A percentile compares a stretch with the other conserved stretches of the same genome.
Evolutionary conservation across 2,113 vertebrate species (phyloP).

Genomic region (Pangasianodon hypophthalmus): DNA sequence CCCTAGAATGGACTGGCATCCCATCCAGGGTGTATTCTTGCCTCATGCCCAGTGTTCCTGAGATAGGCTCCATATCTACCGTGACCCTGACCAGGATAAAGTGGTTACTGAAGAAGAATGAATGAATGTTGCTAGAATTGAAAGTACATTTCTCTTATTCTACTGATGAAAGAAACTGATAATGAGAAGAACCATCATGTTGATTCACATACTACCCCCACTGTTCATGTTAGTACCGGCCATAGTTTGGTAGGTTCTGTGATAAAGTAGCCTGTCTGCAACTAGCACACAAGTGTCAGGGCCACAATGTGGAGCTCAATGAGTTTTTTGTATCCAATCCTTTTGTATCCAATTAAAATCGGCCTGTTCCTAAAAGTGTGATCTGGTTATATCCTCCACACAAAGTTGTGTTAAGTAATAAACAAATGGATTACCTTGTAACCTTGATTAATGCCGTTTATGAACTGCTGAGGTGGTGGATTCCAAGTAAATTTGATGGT

Average conservation of each 20-base stretch:
- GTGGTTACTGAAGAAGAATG: background rate
- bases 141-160: background rate
- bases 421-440: conserved; percentile 82
- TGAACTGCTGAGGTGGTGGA: conserved; percentile 93
- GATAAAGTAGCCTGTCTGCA: background rate
- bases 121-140: background rate
- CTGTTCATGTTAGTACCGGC: background rate
- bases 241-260: background rate
- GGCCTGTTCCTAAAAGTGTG: background rate
- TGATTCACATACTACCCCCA: background rate
- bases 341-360: background rate
- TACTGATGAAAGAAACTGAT: background rate
- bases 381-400: background rate
- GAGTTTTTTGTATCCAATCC: too few relatives aligned
- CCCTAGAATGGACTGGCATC: background rate
- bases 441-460: conserved; percentile 96
- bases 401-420: background rate
- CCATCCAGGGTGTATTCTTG: too few relatives aligned
- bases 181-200: too few relatives aligned
- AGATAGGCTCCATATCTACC: background rate
- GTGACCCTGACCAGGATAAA: too few relatives aligned
- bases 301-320: background rate
- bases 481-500: conserved; percentile 89
- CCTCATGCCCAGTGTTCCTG: background rate
- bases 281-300: background rate